Evolutionary conservation across 2,797 vertebrate species (phyloP).

Genomic region (Eptatretus atami): DNA sequence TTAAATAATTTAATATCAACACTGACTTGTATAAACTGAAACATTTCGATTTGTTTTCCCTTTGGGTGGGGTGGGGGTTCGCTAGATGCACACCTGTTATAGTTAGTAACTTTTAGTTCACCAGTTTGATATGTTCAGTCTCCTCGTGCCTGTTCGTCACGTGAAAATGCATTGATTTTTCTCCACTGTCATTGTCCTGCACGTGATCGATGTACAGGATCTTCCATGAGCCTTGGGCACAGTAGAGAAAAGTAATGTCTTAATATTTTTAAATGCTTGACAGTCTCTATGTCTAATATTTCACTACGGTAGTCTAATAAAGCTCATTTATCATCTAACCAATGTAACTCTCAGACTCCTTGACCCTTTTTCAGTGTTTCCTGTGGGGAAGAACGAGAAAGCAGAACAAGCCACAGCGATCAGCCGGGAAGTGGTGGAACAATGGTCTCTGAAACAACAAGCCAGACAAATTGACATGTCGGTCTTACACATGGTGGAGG

Average conservation of each 20-base stretch:
- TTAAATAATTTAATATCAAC: too few relatives aligned
- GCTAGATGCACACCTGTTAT: too few relatives aligned
- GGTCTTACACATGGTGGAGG: slow-evolving; percentile 56
- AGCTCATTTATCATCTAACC: not conserved
- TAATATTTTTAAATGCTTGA: slow-evolving; percentile 15
- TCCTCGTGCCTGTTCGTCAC: too few relatives aligned
- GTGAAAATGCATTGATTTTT: not conserved
- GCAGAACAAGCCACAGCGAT: not conserved
- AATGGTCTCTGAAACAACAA: slow-evolving; percentile 66
- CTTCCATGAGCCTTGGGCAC: too few relatives aligned
- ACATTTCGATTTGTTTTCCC: too few relatives aligned
- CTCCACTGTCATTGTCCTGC: too few relatives aligned
- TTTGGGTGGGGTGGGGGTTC: too few relatives aligned
- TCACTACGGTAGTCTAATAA: not conserved
- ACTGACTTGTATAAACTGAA: too few relatives aligned
- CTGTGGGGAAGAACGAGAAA: slow-evolving; percentile 30
- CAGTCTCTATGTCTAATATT: not conserved
- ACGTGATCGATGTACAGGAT: too few relatives aligned
- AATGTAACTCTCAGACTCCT: not conserved
- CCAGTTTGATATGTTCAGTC: too few relatives aligned
- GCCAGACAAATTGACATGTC: slow-evolving; percentile 52
- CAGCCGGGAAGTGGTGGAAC: slow-evolving; percentile 30
- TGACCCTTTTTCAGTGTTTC: slow-evolving; percentile 12
- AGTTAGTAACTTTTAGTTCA: too few relatives aligned
- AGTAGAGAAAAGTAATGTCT: slow-evolving; percentile 12